These are phyloP conservation scores for Synanthedon tipuliformis DNA, from an alignment of 2,888 invertebrate species.

Conservation along the genomic window DNA sequence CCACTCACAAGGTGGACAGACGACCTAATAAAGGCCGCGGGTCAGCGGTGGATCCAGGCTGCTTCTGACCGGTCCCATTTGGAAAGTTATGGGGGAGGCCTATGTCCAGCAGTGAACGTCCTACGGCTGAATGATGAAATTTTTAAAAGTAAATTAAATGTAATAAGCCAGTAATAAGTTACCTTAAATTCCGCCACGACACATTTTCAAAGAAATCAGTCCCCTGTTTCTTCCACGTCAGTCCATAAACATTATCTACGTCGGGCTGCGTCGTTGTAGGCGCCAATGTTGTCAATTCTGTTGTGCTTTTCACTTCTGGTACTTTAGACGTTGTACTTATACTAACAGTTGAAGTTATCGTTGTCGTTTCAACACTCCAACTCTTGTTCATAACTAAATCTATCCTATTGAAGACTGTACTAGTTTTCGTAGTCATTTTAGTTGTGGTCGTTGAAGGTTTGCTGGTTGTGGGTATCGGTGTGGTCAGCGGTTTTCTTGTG, in stretches of 20 bases:
- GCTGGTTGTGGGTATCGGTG: slow-evolving; percentile 30
- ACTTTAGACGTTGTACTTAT: slow-evolving; percentile 47
- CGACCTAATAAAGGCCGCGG: too few relatives aligned
- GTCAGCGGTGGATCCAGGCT: too few relatives aligned
- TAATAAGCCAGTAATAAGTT: slow-evolving; percentile 3
- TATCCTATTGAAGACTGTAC: slow-evolving; percentile 60
- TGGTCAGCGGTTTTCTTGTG: slow-evolving; percentile 31
- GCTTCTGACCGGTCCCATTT: too few relatives aligned
- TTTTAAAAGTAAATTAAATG: too few relatives aligned
- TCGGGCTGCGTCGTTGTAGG: slow-evolving; percentile 30
- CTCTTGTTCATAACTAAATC: slow-evolving; percentile 64
- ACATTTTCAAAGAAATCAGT: slow-evolving; percentile 50
- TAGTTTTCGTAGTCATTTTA: slow-evolving; percentile 51
- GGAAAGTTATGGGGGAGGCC: too few relatives aligned
- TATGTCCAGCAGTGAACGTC: too few relatives aligned
- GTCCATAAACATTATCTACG: slow-evolving; percentile 56
- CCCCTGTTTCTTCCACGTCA: slow-evolving; percentile 62
- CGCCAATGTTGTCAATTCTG: slow-evolving; percentile 26
- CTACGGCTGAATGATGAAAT: too few relatives aligned
- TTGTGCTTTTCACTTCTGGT: slow-evolving; percentile 32
- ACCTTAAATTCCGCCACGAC: slow-evolving; percentile 61
- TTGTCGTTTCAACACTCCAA: slow-evolving; percentile 65
- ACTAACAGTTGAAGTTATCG: slow-evolving; percentile 54
- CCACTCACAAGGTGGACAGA: too few relatives aligned
- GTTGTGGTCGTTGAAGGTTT: slow-evolving; percentile 47